Base-by-base conservation (phyloP, 2,888 invertebrate species). In the Drosophila atroscutellata region DNA sequence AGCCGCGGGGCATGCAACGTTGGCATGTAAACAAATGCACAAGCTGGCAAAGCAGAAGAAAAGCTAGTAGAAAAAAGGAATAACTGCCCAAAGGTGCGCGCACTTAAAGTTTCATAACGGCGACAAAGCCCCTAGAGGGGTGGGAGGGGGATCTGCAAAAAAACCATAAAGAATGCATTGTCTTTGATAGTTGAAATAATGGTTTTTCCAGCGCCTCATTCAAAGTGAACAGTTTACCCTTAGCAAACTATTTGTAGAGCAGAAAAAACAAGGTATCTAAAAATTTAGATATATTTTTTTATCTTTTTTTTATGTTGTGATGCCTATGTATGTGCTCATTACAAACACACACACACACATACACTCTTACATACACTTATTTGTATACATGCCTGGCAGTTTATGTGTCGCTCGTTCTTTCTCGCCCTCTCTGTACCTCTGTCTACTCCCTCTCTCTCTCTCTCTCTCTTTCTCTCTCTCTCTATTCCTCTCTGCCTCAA, bases 51-150 rank as follows among this genome's bases (percentile, higher is more conserved):
- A 28, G 34, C 9, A 47, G 28, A 49, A 24, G 15, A 18, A 34
- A 26, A 15, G 18, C 34, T 9, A 54, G 18, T n/a, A 18, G 18
- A 11, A 52, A 50, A 49, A 36, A 36, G 56, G 26, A 50, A 15
- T 64, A 51, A 13, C 49, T 69, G 66, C 62, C 76, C 77, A 61
- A 78, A 84, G 86, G 84, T 83, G 78, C 64, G 77, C 64, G 64
- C 75, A 86, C 84, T 86, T 83, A 78, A 81, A 81, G 78, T 86
- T 84, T 84, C 89, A 89, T 86, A 75, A 84, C 72, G 72, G 70
- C 78, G 64, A 73, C 83, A 73, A 73, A 55, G 70, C 50, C 45
- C 49, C 30, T 2, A n/a, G 54, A 24, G 51, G 32, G 20, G 18
- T 5, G 55, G 7, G 18, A 0, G 11, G 26, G 26, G 37, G 7